Conservation (phyloP, 2,888 invertebrate species). For the Rhagonycha lutea region DNA sequence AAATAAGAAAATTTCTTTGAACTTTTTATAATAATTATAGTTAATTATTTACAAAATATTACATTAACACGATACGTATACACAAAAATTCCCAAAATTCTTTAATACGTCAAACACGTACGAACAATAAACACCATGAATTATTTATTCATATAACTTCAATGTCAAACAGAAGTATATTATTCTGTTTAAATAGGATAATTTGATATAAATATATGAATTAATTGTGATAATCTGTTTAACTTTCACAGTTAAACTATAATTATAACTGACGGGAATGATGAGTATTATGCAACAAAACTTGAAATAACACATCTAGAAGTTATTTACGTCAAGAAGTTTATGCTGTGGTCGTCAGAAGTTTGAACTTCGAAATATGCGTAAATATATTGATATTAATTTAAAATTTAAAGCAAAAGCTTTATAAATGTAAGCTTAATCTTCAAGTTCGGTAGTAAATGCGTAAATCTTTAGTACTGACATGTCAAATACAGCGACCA, state of each 20-base stretch:
- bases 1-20: neutral
- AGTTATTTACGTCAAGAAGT: slow-evolving; percentile 18
- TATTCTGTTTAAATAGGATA: neutral
- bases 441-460: neutral
- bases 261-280: slow-evolving; percentile 14
- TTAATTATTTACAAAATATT: neutral
- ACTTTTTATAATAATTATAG: neutral
- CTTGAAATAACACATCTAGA: slow-evolving; percentile 14
- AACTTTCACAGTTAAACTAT: neutral
- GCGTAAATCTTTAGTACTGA: too few relatives aligned
- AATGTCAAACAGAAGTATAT: neutral
- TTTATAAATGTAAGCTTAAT: neutral
- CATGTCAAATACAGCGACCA: too few relatives aligned
- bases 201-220: neutral
- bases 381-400: slow-evolving; percentile 9
- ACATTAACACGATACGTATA: neutral
- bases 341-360: slow-evolving; percentile 8
- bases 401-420: neutral
- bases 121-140: neutral
- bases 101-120: neutral
- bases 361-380: slow-evolving; percentile 3
- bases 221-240: neutral
- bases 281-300: slow-evolving; percentile 14
- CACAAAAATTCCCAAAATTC: neutral
- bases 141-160: neutral